Percentiles rank a stretch among this genome's conserved stretches.
Conservation (phyloP, 1,140 invertebrate genomes). For the Teleopsis dalmanni region DNA sequence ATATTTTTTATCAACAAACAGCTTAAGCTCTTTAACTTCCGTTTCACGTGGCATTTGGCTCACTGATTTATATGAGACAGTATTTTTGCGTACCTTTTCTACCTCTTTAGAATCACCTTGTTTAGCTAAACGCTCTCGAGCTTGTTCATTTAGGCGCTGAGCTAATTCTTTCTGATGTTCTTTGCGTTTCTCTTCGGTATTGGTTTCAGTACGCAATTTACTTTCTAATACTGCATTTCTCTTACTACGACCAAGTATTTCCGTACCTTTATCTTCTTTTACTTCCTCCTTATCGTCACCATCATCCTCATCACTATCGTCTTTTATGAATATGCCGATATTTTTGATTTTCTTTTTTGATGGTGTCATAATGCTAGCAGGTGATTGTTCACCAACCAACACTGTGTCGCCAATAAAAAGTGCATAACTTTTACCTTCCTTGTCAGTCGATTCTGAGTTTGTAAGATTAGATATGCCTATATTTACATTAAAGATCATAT, state of each 20-base stretch:
- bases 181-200: constrained; percentile 94
- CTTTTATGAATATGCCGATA: constrained; percentile 92
- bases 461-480: constrained; percentile 84
- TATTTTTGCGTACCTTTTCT: constrained; percentile 88
- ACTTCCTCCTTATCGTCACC: constrained; percentile 57
- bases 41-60: constrained; percentile 88
- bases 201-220: constrained; percentile 90
- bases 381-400: constrained; percentile 76
- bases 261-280: constrained; percentile 52
- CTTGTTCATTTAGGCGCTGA: constrained; percentile 82
- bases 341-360: constrained; percentile 95
- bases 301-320: constrained; percentile 79
- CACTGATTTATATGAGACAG: constrained; percentile 88
- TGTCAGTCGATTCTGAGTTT: constrained; percentile 77
- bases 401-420: constrained; percentile 97
- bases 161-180: constrained; percentile 95
- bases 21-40: constrained; percentile 88
- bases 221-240: constrained; percentile 91
- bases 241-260: constrained; percentile 71
- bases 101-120: constrained; percentile 77
- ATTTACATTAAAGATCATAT: constrained; percentile 96
- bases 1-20: constrained; percentile 96
- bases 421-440: constrained; percentile 84
- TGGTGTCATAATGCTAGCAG: constrained; percentile 82
- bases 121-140: constrained; percentile 82